Percentiles rank a stretch among this genome's conserved stretches.
phyloP scores from a whole-genome alignment of 2,888 invertebrate species.

The Furcula furcula region DNA sequence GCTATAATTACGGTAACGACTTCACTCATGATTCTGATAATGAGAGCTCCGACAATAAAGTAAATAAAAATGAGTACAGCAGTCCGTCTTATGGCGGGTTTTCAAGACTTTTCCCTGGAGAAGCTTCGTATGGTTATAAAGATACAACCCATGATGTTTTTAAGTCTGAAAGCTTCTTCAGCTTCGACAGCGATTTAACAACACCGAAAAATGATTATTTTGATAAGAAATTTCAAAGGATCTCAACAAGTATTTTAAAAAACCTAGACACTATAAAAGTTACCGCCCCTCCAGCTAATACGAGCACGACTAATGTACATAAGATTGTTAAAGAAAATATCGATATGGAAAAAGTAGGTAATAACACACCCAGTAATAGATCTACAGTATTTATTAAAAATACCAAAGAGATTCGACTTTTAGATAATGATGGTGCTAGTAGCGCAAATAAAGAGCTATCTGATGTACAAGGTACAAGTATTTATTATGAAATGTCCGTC shows the following conservation, averaged over 20 bases:
- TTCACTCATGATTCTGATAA: constrained; percentile 43
- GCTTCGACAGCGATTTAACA: constrained; percentile 68
- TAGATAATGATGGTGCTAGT: constrained; percentile 68
- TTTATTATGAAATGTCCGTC: constrained; percentile 76
- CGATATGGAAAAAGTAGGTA: constrained; percentile 65
- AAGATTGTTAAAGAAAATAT: constrained; percentile 56
- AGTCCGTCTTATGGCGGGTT: constrained; percentile 55
- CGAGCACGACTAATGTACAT: constrained; percentile 50
- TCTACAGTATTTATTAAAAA: constrained; percentile 77
- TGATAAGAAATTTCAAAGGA: constrained; percentile 75
- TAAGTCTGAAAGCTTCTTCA: constrained; percentile 61
- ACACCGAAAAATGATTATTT: constrained; percentile 80
- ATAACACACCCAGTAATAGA: constrained; percentile 72
- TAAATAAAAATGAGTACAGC: constrained; percentile 49
- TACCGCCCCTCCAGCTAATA: constrained; percentile 48
- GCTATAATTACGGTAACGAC: constrained; percentile 56
- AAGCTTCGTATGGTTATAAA: constrained; percentile 44
- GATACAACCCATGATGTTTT: constrained; percentile 50
- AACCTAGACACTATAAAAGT: constrained; percentile 64
- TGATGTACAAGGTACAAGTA: constrained; percentile 76
- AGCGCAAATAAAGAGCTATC: constrained; percentile 63
- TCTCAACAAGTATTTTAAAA: constrained; percentile 77
- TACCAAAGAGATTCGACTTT: constrained; percentile 75
- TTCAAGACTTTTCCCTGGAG: constrained; percentile 59
- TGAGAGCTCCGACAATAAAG: constrained; percentile 50